Percentiles rank a stretch among this genome's conserved stretches.
These are phyloP conservation scores for Thymelicus sylvestris DNA, from an alignment of 2,888 invertebrate species.

Conservation along the genomic window DNA sequence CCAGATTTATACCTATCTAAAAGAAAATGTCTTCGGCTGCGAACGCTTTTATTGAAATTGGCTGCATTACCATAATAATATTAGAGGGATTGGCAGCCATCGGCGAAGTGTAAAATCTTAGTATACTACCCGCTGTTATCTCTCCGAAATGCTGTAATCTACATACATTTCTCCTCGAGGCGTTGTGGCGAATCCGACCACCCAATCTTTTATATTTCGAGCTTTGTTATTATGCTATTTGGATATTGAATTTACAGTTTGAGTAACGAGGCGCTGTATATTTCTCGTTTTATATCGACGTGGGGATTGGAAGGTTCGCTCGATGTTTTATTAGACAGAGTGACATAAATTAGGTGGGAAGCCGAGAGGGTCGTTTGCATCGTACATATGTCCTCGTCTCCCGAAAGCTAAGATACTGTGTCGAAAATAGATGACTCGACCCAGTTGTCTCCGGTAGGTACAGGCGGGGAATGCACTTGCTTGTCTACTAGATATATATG, in stretches of 20 bases:
- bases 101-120: slow-evolving; percentile 77
- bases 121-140: slow-evolving; percentile 69
- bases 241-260: slow-evolving; percentile 42
- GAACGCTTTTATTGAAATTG: slow-evolving; percentile 83
- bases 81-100: slow-evolving; percentile 82
- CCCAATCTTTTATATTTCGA: slow-evolving; percentile 68
- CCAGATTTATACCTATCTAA: slow-evolving; percentile 70
- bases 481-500: slow-evolving; percentile 10
- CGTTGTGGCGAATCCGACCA: slow-evolving; percentile 76
- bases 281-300: slow-evolving; percentile 26
- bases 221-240: slow-evolving; percentile 53
- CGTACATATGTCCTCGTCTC: slow-evolving; percentile 33
- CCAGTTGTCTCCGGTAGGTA: slow-evolving; percentile 13
- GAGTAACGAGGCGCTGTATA: slow-evolving; percentile 23
- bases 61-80: slow-evolving; percentile 82
- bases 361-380: slow-evolving; percentile 33
- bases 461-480: slow-evolving; percentile 21
- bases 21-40: slow-evolving; percentile 69
- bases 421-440: slow-evolving; percentile 36
- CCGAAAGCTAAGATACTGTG: slow-evolving; percentile 33
- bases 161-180: slow-evolving; percentile 66
- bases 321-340: slow-evolving; percentile 32
- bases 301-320: slow-evolving; percentile 3
- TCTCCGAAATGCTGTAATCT: slow-evolving; percentile 55
- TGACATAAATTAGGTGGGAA: slow-evolving; percentile 33